Evolutionary conservation across 1,140 invertebrate genomes (phyloP), one percentile per base, ranked within the genome.

Genomic region (Danaus melanippus): DNA sequence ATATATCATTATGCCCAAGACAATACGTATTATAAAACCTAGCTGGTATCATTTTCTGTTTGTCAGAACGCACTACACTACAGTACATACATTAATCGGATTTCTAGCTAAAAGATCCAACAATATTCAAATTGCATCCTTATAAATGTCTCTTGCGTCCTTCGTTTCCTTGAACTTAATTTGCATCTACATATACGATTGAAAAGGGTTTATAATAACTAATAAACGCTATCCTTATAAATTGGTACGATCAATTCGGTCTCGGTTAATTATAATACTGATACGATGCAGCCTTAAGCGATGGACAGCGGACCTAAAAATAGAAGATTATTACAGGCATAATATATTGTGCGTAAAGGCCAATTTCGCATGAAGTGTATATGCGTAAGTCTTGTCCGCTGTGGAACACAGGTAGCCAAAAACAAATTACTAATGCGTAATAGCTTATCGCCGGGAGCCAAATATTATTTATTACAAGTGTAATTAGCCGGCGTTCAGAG

Each of bases 381-480:
- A 32, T 32, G 6, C 21, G 6, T 32, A 32, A 32, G 21, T 32
- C 21, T 7, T 7, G 21, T 12, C 42, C 58, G 55, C 11, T 48
- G 48, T 54, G 72, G 62, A 78, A 79, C 69, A 76, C 79, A 76
- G 76, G 79, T 82, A 82, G 76, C 76, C 52, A 61, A 68, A 58
- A 76, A 69, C 75, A 74, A 75, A 82, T 79, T 79, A 78, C 66
- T 76, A 75, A 80, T 76, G 53, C 56, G 58, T 73, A 76, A 79
- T 76, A 69, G 65, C 64, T 51, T 56, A 66, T 60, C 50, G 65
- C 70, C 72, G 57, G 53, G 61, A 65, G 68, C 67, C 58, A 66
- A 61, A 68, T 60, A 67, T 74, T 71, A 72, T 79, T 74, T 76
- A 81, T 79, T 70, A 67, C 64, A 60, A 43, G 39, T 64, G 54